Evolutionary conservation across 37 sponge, comb jelly and placozoan species (phyloP), one percentile per base, ranked within the genome.

Genomic region (Beroe ovata): DNA sequence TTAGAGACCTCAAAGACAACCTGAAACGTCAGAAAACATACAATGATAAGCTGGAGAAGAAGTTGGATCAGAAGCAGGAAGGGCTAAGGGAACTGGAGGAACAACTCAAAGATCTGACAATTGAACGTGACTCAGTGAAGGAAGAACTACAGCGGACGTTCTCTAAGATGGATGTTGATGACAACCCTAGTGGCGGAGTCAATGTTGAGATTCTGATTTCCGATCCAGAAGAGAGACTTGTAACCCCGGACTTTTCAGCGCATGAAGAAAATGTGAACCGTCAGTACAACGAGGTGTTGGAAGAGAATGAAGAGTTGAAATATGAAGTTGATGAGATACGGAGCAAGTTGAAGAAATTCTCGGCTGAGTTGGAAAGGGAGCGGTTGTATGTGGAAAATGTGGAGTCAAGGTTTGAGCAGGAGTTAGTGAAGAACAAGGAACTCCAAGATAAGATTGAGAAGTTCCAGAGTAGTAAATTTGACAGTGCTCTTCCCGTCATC

Each of bases 1-100:
- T 77, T 29, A 38, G 33, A 23, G 84, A 77, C 54, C 84, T 77
- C 54, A 77, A 77, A 16, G 84, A 77, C 54, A 20, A 77, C 38
- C 42, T 77, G 0, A 77, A 38, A 11, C 84, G 84, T 28, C 54
- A 42, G 47, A 77, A 77, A 23, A 32, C 54, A 0, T 42, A 42
- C 84, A 77, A 77, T 25, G 42, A 39, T 54, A 77, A 42, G 26
- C 47, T 77, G 84, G 84, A 77, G n/a, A 77, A 77, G 42, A 77
- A 42, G 84, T 14, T 42, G 2, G 84, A 77, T 16, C 6, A 19
- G n/a, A 77, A 77, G 54, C 84, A 77, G 47, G 84, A 66, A 30
- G 30, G 30, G 14, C 69, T 66, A 18, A 34, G 69, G 34, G 69
- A 30, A 30, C 30, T 66, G 69, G 69, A 66, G 36, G 36, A 66